Percentiles rank a stretch among this genome's conserved stretches.
These are phyloP conservation scores for Triplophysa rosa DNA, from an alignment of 2,113 vertebrate species.

Conservation along the genomic window DNA sequence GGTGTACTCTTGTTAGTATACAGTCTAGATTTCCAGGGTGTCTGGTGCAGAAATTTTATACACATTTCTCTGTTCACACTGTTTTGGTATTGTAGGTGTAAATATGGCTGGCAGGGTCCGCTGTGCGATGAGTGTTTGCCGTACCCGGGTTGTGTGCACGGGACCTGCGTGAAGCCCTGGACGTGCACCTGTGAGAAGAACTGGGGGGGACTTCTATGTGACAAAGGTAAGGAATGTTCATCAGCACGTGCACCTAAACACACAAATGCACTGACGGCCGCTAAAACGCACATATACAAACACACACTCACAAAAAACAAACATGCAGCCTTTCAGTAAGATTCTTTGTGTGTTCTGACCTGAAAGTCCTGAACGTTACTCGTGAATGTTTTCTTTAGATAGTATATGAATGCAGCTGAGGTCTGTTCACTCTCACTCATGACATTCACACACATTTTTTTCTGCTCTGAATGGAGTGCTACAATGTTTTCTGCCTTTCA, in stretches of 20 bases:
- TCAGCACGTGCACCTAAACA: not conserved
- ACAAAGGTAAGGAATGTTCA: constrained; percentile 82
- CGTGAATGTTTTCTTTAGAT: constrained; percentile 23
- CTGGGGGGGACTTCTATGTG: constrained; percentile 94
- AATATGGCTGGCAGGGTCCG: constrained; percentile 91
- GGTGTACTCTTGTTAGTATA: no score
- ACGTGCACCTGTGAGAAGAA: constrained; percentile 94
- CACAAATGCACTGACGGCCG: not conserved
- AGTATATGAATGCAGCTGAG: not conserved
- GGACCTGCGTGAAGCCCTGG: constrained; percentile 89
- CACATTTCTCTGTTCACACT: not conserved
- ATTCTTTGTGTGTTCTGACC: not conserved
- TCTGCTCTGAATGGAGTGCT: not conserved
- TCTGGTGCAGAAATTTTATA: not conserved
- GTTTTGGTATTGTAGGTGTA: constrained; percentile 78
- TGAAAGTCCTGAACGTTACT: not conserved
- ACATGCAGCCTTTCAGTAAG: not conserved
- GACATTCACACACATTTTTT: constrained; percentile 5
- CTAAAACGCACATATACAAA: not conserved
- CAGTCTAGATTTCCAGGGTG: not conserved
- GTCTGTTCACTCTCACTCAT: constrained; percentile 15
- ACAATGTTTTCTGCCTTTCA: not conserved
- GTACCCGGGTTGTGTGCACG: constrained; percentile 92
- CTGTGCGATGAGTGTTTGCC: constrained; percentile 89
- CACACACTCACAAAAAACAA: not conserved